phyloP scores from a whole-genome alignment of 2,113 vertebrate genomes.

The Scolopax mira region DNA sequence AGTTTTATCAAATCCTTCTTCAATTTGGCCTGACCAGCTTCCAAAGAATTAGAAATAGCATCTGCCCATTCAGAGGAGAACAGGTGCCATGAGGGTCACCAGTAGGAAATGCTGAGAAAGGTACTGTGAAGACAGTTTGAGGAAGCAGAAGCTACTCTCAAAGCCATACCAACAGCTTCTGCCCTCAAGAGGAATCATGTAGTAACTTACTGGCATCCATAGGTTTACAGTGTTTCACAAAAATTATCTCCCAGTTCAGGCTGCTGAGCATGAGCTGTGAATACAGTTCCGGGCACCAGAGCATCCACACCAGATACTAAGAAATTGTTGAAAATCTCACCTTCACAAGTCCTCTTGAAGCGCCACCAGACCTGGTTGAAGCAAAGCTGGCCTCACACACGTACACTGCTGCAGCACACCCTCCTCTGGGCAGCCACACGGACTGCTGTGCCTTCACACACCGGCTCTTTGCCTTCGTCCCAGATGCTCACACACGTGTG shows the following conservation, averaged over 20 bases:
- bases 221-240: neutral
- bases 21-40: neutral
- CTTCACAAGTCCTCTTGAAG: neutral
- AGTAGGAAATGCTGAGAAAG: neutral
- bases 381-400: neutral
- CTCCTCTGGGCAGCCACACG: neutral
- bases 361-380: neutral
- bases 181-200: neutral
- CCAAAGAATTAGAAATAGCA: neutral
- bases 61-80: neutral
- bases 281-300: neutral
- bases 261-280: neutral
- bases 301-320: neutral
- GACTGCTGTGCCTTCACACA: rapidly evolving
- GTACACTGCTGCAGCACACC: neutral
- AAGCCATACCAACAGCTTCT: neutral
- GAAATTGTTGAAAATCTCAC: conserved; percentile 27
- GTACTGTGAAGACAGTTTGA: neutral
- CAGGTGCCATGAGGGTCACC: neutral
- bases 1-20: neutral
- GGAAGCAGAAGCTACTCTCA: neutral
- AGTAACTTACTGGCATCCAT: neutral
- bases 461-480: neutral
- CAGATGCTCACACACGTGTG: rapidly evolving
- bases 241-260: neutral